Percentiles rank a stretch among this genome's conserved stretches.
Conservation (phyloP, 1,140 invertebrate species). For the Drosophila malerkotliana region DNA sequence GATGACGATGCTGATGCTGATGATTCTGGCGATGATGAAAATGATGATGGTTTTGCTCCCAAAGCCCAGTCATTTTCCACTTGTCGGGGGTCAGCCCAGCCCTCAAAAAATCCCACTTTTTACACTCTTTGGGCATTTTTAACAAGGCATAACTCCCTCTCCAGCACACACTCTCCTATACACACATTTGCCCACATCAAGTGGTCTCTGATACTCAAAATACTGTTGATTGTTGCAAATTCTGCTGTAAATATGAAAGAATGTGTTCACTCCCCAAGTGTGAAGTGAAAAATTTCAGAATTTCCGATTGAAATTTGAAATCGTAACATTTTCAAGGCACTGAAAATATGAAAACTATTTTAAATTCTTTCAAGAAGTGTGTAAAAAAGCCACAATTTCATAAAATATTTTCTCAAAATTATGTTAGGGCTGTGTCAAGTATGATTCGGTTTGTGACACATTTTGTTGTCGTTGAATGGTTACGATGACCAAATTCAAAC, state of each 20-base stretch:
- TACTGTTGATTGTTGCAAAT: conserved; percentile 38
- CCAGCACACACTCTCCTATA: conserved; percentile 17
- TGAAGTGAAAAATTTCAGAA: conserved; percentile 11
- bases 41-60: conserved; percentile 26
- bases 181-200: conserved; percentile 10
- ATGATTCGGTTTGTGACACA: neutral
- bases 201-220: conserved; percentile 36
- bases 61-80: conserved; percentile 44
- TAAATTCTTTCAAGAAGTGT: neutral
- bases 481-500: too few species aligned
- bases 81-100: conserved; percentile 11
- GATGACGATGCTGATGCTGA: conserved; percentile 51
- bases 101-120: conserved; percentile 22
- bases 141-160: conserved; percentile 63
- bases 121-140: conserved; percentile 68
- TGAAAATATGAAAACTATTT: neutral
- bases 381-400: neutral
- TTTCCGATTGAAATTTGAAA: too few species aligned
- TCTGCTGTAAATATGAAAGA: conserved; percentile 20
- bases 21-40: conserved; percentile 32
- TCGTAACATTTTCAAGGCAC: conserved; percentile 1
- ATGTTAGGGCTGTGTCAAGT: neutral
- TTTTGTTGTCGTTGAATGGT: too few species aligned
- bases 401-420: neutral
- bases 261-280: conserved; percentile 23